Base-by-base conservation (phyloP, 2,113 vertebrate genomes). In the Emydocephalus ijimae region DNA sequence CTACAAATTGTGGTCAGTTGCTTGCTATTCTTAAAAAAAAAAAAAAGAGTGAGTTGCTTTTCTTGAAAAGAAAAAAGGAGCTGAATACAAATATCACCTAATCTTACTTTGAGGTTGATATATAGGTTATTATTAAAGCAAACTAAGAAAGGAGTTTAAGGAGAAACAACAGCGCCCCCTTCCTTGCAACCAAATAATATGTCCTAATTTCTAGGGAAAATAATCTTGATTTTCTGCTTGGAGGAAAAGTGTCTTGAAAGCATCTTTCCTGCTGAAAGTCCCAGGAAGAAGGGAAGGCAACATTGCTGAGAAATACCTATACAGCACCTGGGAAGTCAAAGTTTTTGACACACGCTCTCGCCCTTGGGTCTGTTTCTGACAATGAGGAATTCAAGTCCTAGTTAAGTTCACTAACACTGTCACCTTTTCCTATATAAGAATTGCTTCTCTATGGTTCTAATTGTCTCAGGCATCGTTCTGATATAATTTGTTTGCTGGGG, bases 91-190 rank as follows among this genome's bases (percentile, higher is more conserved):
- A 20, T 43, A 7, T 23, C 74, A 81, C 74, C 34, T 81, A 81
- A 81, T 43, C 34, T 81, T 81, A 81, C 74, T 34, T 81, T 81
- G 74, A 21, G 74, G 34, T 18, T 81, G 74, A 81, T 81, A 21
- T 81, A 81, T 81, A 81, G 74, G 74, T 89, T 90, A 93, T 91
- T 92, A 81, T 9, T 92, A 89, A 54, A 26, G 5, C 23, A 24
- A 90, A 34, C 43, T 23, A 90, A 85, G 52, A 5, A 85, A 55
- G 26, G 9, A 7, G 5, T 20, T 87, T 87, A 90, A 24, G 20
- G 86, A 94, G 95, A 94, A 88, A 89, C 94, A 95, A 94, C 89
- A 94, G 95, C 93, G 93, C 93, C 94, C 59, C 90, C 87, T 94
- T 96, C 92, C 92, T 95, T 95, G 95, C 91, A 95, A 95, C 92